Evolutionary conservation across 2,888 invertebrate genomes (phyloP), one percentile per base, ranked within the genome.

Genomic region (Diarsia dahlii): DNA sequence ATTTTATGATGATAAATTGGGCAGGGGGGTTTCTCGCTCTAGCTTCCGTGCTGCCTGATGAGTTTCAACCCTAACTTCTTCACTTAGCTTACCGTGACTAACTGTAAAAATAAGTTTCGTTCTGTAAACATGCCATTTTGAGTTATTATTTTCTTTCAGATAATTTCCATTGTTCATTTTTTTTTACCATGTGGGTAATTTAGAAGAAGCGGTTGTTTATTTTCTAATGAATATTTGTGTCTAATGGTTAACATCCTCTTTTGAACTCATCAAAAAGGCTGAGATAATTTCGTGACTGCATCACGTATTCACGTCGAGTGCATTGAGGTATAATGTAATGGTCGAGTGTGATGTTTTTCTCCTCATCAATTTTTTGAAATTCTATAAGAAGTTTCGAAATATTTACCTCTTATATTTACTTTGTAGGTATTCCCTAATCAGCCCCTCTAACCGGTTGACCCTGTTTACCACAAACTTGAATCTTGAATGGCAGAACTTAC

Each of bases 21-120:
- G n/a, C 18, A 45, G 23, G 20, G 23, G 23, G 13, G 23, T 56
- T 56, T 5, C 23, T 56, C 56, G 56, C 23, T 56, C 23, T 13
- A 56, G 13, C 15, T 28, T 58, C 15, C 58, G 58, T 58, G 58
- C 15, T 8, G 15, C 28, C 28, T 2, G 58, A 28, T 58, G 58
- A 28, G 6, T 28, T 58, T 28, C 28, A 58, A 58, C 23, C 28
- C 9, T 68, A 10, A 48, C 34, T 45, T 46, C 10, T 4, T 63
- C 23, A 50, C 5, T 34, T 10, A 48, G n/a, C 10, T 45, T 5
- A 45, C 60, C 13, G 64, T 54, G 28, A 39, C 28, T 48, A 58
- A 56, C 60, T 48, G 48, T 73, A 73, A 56, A 80, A 72, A 56
- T 23, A n/a, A 34, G n/a, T 64, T 46, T 67, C 12, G 20, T 81